phyloP scores from a whole-genome alignment of 2,797 vertebrate genomes.

The Poecilia gillii region DNA sequence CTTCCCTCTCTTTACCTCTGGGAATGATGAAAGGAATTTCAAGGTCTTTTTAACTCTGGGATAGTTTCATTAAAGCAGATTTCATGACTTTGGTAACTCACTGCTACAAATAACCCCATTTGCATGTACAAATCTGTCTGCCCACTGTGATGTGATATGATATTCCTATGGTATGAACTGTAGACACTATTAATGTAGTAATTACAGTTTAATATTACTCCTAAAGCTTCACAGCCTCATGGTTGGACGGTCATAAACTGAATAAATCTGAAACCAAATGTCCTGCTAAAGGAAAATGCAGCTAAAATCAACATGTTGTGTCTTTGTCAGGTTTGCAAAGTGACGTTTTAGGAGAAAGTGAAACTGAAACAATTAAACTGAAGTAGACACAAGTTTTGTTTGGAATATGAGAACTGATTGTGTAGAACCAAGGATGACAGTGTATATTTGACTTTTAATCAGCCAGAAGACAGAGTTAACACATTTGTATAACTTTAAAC shows the following conservation, averaged over 20 bases:
- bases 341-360: neutral
- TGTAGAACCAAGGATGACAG: neutral
- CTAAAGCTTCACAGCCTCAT: neutral
- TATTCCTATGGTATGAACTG: neutral
- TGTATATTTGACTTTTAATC: neutral
- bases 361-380: neutral
- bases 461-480: neutral
- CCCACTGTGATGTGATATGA: no score
- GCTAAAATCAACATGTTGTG: neutral
- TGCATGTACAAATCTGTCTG: neutral
- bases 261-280: neutral
- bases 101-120: slow-evolving; percentile 6
- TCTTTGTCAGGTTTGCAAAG: neutral
- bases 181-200: neutral
- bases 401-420: slow-evolving; percentile 13
- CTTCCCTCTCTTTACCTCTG: slow-evolving; percentile 36
- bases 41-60: slow-evolving; percentile 11
- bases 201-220: neutral
- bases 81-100: slow-evolving; percentile 21
- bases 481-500: no score
- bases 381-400: slow-evolving; percentile 3
- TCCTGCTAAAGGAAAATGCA: neutral
- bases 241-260: neutral
- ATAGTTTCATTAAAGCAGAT: slow-evolving; percentile 45
- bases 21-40: slow-evolving; percentile 30